Evolutionary conservation across 2,113 vertebrate genomes (phyloP).

Genomic region (Colius striatus): DNA sequence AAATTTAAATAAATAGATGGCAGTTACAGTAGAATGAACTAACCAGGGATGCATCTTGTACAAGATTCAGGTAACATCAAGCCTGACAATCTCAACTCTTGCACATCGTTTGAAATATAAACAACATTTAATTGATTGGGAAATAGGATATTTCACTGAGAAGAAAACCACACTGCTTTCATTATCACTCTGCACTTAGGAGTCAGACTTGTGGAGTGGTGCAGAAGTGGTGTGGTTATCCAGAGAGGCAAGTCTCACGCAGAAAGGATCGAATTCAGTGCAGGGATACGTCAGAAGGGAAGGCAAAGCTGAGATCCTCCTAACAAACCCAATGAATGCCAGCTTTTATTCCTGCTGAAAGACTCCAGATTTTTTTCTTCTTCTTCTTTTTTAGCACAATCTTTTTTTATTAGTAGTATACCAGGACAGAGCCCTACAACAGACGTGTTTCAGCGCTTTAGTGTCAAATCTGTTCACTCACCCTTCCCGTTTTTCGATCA

Average conservation of each 20-base stretch:
- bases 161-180: slow-evolving; percentile 52
- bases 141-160: slow-evolving; percentile 55
- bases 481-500: slow-evolving; percentile 44
- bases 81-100: slow-evolving; percentile 63
- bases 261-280: neutral
- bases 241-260: slow-evolving; percentile 18
- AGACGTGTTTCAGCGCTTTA: neutral
- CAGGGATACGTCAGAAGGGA: neutral
- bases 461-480: slow-evolving; percentile 22
- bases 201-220: neutral
- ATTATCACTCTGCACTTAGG: neutral
- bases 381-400: neutral
- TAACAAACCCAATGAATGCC: neutral
- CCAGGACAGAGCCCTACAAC: neutral
- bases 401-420: neutral
- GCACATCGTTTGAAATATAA: slow-evolving; percentile 68
- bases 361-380: neutral
- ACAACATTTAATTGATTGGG: slow-evolving; percentile 74
- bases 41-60: slow-evolving; percentile 53
- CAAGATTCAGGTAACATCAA: slow-evolving; percentile 73
- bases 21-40: slow-evolving; percentile 68
- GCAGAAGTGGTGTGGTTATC: neutral
- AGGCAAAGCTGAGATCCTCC: neutral
- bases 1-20: slow-evolving; percentile 79
- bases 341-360: slow-evolving; percentile 42